Conservation (phyloP, 2,888 invertebrate species). For the Leptinotarsa haldemani region DNA sequence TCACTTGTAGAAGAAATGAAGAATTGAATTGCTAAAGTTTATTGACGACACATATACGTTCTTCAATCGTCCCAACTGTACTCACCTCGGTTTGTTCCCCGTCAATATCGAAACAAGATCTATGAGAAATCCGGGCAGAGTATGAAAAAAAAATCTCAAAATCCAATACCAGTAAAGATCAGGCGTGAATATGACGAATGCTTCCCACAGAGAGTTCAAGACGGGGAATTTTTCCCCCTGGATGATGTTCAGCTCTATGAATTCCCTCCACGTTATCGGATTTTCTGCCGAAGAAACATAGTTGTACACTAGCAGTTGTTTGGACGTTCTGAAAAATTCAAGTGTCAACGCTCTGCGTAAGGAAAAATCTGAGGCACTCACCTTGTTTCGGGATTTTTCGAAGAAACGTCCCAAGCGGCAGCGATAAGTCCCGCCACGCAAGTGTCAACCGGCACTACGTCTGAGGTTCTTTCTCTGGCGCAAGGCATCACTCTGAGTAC, state of each 20-base stretch:
- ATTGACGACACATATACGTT: no score
- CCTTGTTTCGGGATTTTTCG: slow-evolving; percentile 20
- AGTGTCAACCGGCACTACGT: slow-evolving; percentile 82
- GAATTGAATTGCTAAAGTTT: no score
- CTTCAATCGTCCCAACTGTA: not conserved
- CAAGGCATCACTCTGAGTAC: slow-evolving; percentile 80
- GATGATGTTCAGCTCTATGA: slow-evolving; percentile 68
- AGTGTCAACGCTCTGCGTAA: no score
- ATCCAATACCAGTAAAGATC: slow-evolving; percentile 63
- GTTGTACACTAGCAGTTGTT: slow-evolving; percentile 77
- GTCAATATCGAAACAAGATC: slow-evolving; percentile 68
- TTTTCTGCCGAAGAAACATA: slow-evolving; percentile 86
- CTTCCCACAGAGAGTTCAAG: slow-evolving; percentile 69
- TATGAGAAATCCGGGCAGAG: slow-evolving; percentile 72
- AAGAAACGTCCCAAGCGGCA: slow-evolving; percentile 76
- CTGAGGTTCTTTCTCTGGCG: slow-evolving; percentile 76
- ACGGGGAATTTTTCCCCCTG: slow-evolving; percentile 69
- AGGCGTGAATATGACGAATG: slow-evolving; percentile 48
- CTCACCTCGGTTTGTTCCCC: slow-evolving; percentile 63
- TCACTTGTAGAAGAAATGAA: no score
- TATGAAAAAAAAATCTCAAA: slow-evolving; percentile 70
- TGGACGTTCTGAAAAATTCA: slow-evolving; percentile 26
- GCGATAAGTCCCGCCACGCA: slow-evolving; percentile 86
- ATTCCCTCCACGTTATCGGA: slow-evolving; percentile 83
- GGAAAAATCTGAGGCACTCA: not conserved